These are phyloP conservation scores for Ethmia dodecea DNA, from an alignment of 2,888 invertebrate species.

Conservation along the genomic window DNA sequence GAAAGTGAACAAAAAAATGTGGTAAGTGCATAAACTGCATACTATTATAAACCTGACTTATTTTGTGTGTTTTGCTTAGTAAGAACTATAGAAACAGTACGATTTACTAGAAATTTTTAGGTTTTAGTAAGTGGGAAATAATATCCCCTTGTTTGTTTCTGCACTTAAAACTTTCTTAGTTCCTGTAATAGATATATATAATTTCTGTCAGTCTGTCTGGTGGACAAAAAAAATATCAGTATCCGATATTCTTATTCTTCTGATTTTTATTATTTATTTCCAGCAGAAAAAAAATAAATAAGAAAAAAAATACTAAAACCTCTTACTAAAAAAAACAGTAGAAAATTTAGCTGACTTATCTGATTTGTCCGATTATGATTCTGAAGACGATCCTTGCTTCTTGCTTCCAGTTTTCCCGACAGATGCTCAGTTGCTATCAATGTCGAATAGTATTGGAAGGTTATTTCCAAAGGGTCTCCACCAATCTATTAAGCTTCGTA, in stretches of 20 bases:
- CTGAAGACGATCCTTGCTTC: slow-evolving; percentile 13
- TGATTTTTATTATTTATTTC: slow-evolving; percentile 10
- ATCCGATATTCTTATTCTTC: slow-evolving; percentile 1
- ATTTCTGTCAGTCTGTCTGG: slow-evolving; percentile 3
- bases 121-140: slow-evolving; percentile 16
- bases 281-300: slow-evolving; percentile 7
- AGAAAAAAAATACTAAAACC: slow-evolving; percentile 5
- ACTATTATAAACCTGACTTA: too few species aligned
- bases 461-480: background rate
- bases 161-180: slow-evolving; percentile 7
- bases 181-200: slow-evolving; percentile 5
- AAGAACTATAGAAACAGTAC: background rate
- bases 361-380: slow-evolving; percentile 8
- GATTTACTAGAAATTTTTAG: slow-evolving; percentile 11
- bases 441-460: background rate
- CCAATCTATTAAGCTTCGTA: background rate
- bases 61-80: too few species aligned
- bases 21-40: too few species aligned
- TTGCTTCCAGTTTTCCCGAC: background rate
- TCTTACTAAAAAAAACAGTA: slow-evolving; percentile 11
- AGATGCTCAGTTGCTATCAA: background rate
- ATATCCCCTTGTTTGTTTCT: slow-evolving; percentile 17
- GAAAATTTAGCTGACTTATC: slow-evolving; percentile 12
- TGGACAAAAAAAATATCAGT: slow-evolving; percentile 2
- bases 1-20: too few species aligned